These are phyloP conservation scores for Neotoxoptera formosana DNA, from an alignment of 1,140 invertebrate species.

Conservation along the genomic window DNA sequence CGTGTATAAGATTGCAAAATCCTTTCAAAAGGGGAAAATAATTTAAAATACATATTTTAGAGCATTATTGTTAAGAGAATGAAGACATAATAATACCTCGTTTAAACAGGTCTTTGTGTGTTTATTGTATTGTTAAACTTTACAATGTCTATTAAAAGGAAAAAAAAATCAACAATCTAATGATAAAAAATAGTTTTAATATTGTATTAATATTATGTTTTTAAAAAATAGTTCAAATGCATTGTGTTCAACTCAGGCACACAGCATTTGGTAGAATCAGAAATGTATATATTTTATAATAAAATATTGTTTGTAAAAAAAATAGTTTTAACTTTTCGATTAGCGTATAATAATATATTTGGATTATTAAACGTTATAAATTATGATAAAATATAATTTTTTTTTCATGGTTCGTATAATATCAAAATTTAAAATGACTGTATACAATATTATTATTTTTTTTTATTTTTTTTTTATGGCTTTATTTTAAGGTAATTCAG, in stretches of 20 bases:
- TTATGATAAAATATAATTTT: background rate
- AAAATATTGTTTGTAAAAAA: background rate
- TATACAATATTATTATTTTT: background rate
- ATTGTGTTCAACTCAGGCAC: background rate
- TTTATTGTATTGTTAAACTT: background rate
- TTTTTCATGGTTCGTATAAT: background rate
- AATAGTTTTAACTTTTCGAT: background rate
- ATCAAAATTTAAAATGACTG: background rate
- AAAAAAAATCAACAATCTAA: background rate
- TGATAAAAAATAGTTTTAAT: background rate
- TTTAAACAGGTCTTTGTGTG: slow-evolving; percentile 7
- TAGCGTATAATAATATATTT: background rate
- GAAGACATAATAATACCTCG: background rate
- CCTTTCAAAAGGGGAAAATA: background rate
- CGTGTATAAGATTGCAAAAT: background rate
- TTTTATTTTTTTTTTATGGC: background rate
- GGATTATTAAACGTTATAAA: background rate
- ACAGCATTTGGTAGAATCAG: background rate
- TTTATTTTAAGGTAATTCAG: background rate
- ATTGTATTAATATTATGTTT: background rate
- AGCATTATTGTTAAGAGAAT: slow-evolving; percentile 11
- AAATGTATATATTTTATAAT: background rate
- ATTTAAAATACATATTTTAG: slow-evolving; percentile 12
- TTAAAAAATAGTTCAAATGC: background rate
- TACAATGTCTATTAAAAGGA: background rate